Percentiles rank a stretch among this genome's conserved stretches.
Evolutionary conservation across 2,797 vertebrate genomes (phyloP).

Genomic region (Cottoperca gobio): DNA sequence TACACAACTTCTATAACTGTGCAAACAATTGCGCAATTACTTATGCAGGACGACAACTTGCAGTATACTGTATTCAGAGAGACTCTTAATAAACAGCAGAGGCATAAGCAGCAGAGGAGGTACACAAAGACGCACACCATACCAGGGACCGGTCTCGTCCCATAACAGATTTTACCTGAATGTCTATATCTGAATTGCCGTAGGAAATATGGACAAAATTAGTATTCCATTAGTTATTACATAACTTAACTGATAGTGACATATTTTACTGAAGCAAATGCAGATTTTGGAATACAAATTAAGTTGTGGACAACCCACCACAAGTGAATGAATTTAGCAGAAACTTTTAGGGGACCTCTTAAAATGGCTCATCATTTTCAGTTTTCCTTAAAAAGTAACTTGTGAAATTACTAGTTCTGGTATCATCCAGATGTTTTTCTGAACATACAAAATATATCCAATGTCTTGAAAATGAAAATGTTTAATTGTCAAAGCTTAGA

Average conservation of each 20-base stretch:
- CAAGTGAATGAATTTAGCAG: not conserved
- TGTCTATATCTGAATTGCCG: not conserved
- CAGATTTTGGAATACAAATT: not conserved
- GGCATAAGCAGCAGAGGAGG: not conserved
- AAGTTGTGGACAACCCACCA: not conserved
- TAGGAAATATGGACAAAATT: not conserved
- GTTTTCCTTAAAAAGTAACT: not conserved
- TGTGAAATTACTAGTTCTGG: not conserved
- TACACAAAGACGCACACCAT: not conserved
- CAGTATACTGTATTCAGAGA: not conserved
- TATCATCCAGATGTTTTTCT: not conserved
- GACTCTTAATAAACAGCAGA: not conserved
- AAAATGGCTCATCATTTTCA: not conserved
- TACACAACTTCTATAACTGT: slow-evolving; percentile 9
- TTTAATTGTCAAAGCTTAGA: not conserved
- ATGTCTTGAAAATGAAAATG: not conserved
- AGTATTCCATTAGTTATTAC: not conserved
- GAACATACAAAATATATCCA: not conserved
- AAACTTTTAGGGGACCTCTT: not conserved
- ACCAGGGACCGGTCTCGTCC: not conserved
- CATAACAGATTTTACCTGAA: not conserved
- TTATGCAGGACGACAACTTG: not conserved
- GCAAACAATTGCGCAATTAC: slow-evolving; percentile 7
- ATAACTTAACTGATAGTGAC: not conserved
- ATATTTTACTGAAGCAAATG: not conserved